Evolutionary conservation across 2,797 vertebrate genomes (phyloP), one percentile per base, ranked within the genome.

Genomic region (Miopithecus talapoin): DNA sequence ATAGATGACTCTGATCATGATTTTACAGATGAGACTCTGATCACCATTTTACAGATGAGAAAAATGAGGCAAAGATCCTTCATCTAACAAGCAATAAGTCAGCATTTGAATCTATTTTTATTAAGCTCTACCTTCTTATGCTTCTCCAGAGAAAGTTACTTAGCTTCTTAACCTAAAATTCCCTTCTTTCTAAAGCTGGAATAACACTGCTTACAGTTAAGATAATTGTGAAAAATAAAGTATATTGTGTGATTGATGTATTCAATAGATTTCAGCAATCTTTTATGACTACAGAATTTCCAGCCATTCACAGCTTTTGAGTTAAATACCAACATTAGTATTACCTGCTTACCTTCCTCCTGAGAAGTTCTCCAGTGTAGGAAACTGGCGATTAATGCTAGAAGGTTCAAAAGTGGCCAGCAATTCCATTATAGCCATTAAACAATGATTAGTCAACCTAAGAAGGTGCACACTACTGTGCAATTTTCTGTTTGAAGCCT

Each of bases 321-420:
- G 13, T 96, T 94, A 89, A 96, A 95, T 91, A 61, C 13, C 70
- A 95, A 89, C n/a, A 80, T 86, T 70, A 79, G 8, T 84, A 80
- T 36, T 89, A 88, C 48, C 83, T 92, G 13, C 3, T 94, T 19
- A 30, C 30, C 41, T 91, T 94, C 76, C 36, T 87, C 30, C 61
- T 75, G 36, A 74, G 24, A 89, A 70, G 4, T 13, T 81, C n/a
- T 14, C 61, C 64, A 76, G n/a, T 57, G 39, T 57, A 85, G 39
- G 33, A 88, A 95, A 93, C 22, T n/a, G 76, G 30, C 22, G 22
- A 93, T 94, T 74, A 84, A 78, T 57, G 33, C n/a, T 48, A 1
- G 22, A 89, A 87, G 43, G 55, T 68, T 89, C 79, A 50, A 92
- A 92, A 81, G 43, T 92, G 41, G 85, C 55, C 88, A 96, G 53